These are phyloP conservation scores for Hyalella azteca DNA, from an alignment of 2,888 invertebrate genomes.

Conservation along the genomic window DNA sequence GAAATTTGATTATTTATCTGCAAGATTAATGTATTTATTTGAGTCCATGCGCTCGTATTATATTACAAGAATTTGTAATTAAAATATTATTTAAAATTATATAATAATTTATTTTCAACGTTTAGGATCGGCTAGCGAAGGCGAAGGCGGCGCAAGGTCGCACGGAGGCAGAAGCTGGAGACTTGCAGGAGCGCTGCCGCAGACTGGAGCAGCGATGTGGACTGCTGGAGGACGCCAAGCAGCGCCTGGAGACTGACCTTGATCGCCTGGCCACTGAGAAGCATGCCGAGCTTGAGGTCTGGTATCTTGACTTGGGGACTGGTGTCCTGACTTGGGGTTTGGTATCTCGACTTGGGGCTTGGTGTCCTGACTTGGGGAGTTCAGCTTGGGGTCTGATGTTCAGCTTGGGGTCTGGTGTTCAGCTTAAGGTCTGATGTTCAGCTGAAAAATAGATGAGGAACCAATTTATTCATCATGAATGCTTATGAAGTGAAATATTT, in stretches of 20 bases:
- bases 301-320: not conserved
- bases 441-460: not conserved
- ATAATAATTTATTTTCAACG: too few species aligned
- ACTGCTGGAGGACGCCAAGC: constrained; percentile 54
- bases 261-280: constrained; percentile 50
- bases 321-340: not conserved
- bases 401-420: not conserved
- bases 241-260: constrained; percentile 52
- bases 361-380: not conserved
- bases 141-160: constrained; percentile 50
- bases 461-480: not conserved
- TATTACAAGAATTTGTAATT: too few species aligned
- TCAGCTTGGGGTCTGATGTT: not conserved
- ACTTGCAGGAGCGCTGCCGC: constrained; percentile 49
- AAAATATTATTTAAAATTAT: too few species aligned
- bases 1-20: too few species aligned
- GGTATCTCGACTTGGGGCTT: not conserved
- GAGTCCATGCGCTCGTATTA: too few species aligned
- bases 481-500: not conserved
- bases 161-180: constrained; percentile 54
- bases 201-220: constrained; percentile 50
- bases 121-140: constrained; percentile 53
- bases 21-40: too few species aligned
- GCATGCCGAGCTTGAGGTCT: constrained; percentile 56
- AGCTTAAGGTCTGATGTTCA: not conserved